Evolutionary conservation across 2,113 vertebrate species (phyloP).

Genomic region (Amia ocellicauda): DNA sequence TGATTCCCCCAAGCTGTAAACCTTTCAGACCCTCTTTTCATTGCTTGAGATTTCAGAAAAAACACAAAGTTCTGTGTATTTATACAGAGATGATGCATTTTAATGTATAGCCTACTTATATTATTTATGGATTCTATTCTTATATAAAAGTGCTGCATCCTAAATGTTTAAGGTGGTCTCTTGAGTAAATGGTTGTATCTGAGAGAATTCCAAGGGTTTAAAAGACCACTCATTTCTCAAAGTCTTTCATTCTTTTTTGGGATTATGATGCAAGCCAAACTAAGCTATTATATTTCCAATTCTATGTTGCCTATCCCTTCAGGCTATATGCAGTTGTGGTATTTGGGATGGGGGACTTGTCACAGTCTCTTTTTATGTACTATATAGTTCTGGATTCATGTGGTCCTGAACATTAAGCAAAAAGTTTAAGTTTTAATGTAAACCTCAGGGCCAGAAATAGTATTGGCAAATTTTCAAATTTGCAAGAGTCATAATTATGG

Average conservation of each 20-base stretch:
- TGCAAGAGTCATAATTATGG: slow-evolving; percentile 12
- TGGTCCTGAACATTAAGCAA: not conserved
- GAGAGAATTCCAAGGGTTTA: not conserved
- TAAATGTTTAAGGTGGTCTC: no score
- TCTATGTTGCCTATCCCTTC: not conserved
- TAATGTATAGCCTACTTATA: no score
- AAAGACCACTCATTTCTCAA: not conserved
- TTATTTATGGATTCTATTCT: no score
- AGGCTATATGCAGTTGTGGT: slow-evolving; percentile 1
- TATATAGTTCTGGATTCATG: not conserved
- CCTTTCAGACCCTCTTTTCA: no score
- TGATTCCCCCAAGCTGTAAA: no score
- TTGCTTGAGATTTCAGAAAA: no score
- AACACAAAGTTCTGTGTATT: no score
- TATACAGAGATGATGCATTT: no score
- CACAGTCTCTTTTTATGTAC: not conserved
- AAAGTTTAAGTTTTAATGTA: not conserved
- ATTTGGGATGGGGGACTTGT: no score
- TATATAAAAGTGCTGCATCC: no score
- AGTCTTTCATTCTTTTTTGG: not conserved
- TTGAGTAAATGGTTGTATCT: not conserved
- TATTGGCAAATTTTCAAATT: not conserved
- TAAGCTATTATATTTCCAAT: not conserved
- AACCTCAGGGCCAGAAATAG: slow-evolving; percentile 19
- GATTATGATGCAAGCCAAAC: not conserved